Evolutionary conservation across 2,113 vertebrate genomes (phyloP).

Genomic region (Gnathochromis pfefferi): DNA sequence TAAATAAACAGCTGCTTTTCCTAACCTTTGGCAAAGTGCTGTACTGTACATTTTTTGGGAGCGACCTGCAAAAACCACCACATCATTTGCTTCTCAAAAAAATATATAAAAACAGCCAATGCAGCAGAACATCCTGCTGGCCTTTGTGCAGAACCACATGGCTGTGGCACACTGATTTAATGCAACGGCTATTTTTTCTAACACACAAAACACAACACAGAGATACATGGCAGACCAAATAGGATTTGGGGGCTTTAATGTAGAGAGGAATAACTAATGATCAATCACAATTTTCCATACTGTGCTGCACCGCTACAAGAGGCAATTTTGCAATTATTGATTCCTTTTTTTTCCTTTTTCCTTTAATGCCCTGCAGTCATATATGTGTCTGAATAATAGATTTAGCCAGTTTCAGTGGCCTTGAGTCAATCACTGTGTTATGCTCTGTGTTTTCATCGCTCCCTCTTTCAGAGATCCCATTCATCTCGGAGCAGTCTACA

Average conservation of each 20-base stretch:
- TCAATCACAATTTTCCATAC: neutral
- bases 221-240: neutral
- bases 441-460: constrained; percentile 32
- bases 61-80: neutral
- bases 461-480: constrained; percentile 48
- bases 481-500: constrained; percentile 39
- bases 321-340: constrained; percentile 1
- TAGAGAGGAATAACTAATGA: neutral
- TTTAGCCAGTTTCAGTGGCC: constrained; percentile 16
- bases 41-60: neutral
- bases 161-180: neutral
- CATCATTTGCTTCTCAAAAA: neutral
- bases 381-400: constrained; percentile 36
- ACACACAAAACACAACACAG: neutral
- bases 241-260: neutral
- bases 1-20: neutral
- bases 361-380: neutral
- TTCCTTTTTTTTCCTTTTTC: neutral
- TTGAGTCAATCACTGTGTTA: constrained; percentile 26
- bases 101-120: neutral
- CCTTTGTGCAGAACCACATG: neutral
- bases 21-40: neutral
- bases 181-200: neutral
- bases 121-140: neutral
- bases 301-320: neutral